These are phyloP conservation scores for Caenorhabditis briggsae DNA, from an alignment of 1,140 invertebrate species.

Conservation along the genomic window DNA sequence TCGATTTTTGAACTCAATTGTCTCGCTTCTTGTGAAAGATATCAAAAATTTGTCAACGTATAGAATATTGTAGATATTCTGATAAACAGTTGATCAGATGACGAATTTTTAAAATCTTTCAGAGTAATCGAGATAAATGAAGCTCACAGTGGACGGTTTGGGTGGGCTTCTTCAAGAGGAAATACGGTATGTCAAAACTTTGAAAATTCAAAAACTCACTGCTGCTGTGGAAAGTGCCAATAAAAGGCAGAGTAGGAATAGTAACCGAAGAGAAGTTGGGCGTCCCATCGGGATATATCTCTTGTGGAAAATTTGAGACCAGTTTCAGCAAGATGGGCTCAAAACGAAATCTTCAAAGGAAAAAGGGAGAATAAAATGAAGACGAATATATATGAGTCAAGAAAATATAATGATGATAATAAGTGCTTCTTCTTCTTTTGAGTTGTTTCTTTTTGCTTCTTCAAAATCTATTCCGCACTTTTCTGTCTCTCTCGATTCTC, in stretches of 20 bases:
- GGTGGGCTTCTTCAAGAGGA: no score
- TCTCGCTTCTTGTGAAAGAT: no score
- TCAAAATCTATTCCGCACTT: slow-evolving; percentile 53
- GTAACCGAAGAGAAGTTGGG: slow-evolving; percentile 41
- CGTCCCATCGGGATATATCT: slow-evolving; percentile 32
- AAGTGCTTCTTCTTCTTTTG: neutral
- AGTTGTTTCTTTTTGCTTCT: slow-evolving; percentile 3
- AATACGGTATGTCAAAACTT: neutral
- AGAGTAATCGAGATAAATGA: no score
- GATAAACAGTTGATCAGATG: no score
- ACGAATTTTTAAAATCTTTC: no score
- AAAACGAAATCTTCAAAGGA: neutral
- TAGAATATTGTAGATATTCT: no score
- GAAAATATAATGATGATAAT: slow-evolving; percentile 2
- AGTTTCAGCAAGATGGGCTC: neutral
- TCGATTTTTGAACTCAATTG: no score
- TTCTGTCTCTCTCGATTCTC: neutral
- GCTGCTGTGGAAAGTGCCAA: slow-evolving; percentile 34
- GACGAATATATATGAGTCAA: neutral
- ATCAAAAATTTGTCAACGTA: no score
- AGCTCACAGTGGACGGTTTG: no score
- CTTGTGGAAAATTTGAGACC: neutral
- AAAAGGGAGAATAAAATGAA: neutral
- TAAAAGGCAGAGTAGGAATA: slow-evolving; percentile 37
- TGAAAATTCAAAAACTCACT: slow-evolving; percentile 7